Conservation (phyloP, 1,140 invertebrate genomes). For the Drosophila subobscura region DNA sequence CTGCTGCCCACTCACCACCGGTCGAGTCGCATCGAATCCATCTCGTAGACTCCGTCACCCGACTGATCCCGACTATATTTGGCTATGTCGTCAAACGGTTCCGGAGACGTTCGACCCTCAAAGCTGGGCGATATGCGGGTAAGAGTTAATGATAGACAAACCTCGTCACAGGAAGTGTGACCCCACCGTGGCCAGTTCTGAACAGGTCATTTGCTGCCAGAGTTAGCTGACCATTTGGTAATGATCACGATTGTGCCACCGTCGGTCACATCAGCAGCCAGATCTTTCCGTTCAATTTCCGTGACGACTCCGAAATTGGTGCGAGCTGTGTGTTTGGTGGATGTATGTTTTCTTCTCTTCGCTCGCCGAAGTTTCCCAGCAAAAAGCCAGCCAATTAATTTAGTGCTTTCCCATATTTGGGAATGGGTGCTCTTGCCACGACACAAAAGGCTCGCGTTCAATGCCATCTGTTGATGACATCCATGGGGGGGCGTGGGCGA, state of each 20-base stretch:
- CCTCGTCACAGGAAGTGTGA: constrained; percentile 19
- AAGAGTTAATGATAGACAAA: constrained; percentile 46
- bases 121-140: constrained; percentile 86
- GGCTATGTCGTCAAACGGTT: constrained; percentile 80
- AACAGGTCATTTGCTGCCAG: constrained; percentile 39
- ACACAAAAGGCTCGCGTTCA: constrained; percentile 22
- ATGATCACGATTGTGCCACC: constrained; percentile 8
- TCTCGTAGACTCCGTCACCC: constrained; percentile 13
- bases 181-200: constrained; percentile 3
- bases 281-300: constrained; percentile 47
- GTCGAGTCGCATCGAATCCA: constrained; percentile 35
- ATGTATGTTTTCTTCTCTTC: constrained; percentile 24
- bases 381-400: constrained; percentile 57
- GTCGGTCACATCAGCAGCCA: constrained; percentile 9
- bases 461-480: constrained; percentile 19
- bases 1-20: constrained; percentile 52
- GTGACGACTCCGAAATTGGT: constrained; percentile 45
- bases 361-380: constrained; percentile 39
- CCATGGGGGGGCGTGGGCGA: constrained; percentile 6
- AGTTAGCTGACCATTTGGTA: constrained; percentile 43
- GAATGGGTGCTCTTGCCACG: constrained; percentile 12
- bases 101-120: constrained; percentile 72
- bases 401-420: constrained; percentile 49
- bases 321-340: constrained; percentile 6
- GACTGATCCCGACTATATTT: constrained; percentile 51